phyloP scores from a whole-genome alignment of 2,113 vertebrate genomes.

The Paedocypris sp. region DNA sequence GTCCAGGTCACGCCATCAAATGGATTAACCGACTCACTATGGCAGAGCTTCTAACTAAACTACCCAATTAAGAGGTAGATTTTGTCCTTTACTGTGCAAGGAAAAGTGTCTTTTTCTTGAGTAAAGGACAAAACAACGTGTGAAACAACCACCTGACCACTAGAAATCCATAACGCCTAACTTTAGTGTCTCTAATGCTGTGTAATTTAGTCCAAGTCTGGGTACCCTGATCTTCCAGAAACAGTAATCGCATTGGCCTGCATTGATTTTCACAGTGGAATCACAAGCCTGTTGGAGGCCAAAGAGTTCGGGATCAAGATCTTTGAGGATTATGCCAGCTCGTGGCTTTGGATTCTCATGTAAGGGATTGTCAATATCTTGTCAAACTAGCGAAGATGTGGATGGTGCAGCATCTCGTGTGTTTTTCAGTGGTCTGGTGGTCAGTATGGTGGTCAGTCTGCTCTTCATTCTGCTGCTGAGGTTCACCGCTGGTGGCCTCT shows the following conservation, averaged over 20 bases:
- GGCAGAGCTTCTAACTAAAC: too few relatives aligned
- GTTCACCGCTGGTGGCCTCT: slow-evolving; percentile 77
- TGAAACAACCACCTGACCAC: background rate
- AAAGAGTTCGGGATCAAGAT: slow-evolving; percentile 78
- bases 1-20: too few relatives aligned
- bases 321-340: slow-evolving; percentile 87
- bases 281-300: slow-evolving; percentile 73
- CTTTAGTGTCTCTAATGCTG: background rate
- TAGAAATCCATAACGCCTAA: background rate
- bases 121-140: background rate
- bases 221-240: too few relatives aligned
- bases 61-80: too few relatives aligned
- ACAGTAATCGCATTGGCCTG: too few relatives aligned
- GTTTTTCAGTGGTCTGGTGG: slow-evolving; percentile 68
- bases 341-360: slow-evolving; percentile 93
- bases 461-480: slow-evolving; percentile 80
- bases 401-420: too few relatives aligned
- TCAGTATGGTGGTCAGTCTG: slow-evolving; percentile 86
- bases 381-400: too few relatives aligned
- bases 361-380: too few relatives aligned
- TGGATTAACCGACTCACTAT: too few relatives aligned
- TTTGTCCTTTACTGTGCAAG: background rate
- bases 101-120: slow-evolving; percentile 9
- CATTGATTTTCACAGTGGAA: slow-evolving; percentile 55
- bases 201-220: too few relatives aligned